Conservation (phyloP, 2,888 invertebrate genomes). For the Pimpla rufipes region DNA sequence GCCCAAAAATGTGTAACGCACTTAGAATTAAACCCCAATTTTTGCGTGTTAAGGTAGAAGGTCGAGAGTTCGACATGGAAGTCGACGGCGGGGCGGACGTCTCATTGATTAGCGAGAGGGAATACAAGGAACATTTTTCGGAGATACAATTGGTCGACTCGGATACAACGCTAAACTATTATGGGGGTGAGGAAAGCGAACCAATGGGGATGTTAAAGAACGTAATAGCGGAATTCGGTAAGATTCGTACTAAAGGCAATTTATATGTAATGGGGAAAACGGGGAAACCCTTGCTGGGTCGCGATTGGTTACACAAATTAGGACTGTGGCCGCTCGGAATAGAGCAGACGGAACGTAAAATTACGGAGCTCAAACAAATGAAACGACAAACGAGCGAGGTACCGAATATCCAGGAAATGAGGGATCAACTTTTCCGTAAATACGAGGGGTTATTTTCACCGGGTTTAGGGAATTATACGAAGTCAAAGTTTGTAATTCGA, state of each 20-base stretch:
- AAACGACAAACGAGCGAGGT: background rate
- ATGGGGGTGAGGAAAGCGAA: too few relatives aligned
- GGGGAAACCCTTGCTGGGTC: constrained; percentile 54
- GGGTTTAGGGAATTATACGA: constrained; percentile 54
- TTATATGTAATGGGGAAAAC: constrained; percentile 43
- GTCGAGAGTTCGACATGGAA: constrained; percentile 9
- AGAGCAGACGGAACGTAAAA: background rate
- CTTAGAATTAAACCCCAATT: too few relatives aligned
- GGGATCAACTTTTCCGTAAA: too few relatives aligned
- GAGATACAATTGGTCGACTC: background rate
- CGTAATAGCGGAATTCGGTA: constrained; percentile 8
- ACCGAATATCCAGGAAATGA: too few relatives aligned
- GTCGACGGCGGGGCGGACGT: constrained; percentile 18
- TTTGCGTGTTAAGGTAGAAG: constrained; percentile 1
- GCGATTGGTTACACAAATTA: constrained; percentile 55
- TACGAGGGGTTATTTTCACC: too few relatives aligned
- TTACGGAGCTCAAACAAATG: constrained; percentile 19
- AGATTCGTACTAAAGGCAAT: background rate
- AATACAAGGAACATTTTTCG: background rate
- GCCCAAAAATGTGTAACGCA: too few relatives aligned
- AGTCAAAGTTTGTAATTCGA: constrained; percentile 38
- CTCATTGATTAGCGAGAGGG: constrained; percentile 9
- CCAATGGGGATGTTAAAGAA: constrained; percentile 5
- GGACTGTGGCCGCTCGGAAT: constrained; percentile 53
- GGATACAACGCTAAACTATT: background rate